Percentiles rank a stretch among this genome's conserved stretches.
Evolutionary conservation across 2,888 invertebrate species (phyloP).

Genomic region (Sphaerophoria taeniata): DNA sequence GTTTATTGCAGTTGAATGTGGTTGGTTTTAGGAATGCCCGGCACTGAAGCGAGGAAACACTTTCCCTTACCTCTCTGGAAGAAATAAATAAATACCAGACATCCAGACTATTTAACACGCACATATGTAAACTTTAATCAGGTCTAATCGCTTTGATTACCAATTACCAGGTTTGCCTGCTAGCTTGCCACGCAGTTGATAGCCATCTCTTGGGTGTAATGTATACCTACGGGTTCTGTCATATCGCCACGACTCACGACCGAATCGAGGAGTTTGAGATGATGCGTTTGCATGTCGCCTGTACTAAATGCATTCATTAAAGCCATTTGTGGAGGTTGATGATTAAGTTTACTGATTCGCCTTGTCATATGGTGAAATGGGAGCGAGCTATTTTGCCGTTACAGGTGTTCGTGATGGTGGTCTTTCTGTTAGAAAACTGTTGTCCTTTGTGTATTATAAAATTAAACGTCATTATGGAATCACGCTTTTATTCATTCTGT

Average conservation of each 20-base stretch:
- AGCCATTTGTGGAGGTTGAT: constrained; percentile 45
- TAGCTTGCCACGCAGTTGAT: background rate
- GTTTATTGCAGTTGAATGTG: constrained; percentile 37
- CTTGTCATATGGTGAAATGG: background rate
- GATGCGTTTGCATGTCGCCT: constrained; percentile 31
- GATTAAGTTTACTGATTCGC: constrained; percentile 51
- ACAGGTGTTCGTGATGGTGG: background rate
- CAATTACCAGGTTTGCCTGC: constrained; percentile 15
- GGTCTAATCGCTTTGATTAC: constrained; percentile 64
- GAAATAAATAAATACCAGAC: constrained; percentile 31
- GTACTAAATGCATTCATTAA: constrained; percentile 65
- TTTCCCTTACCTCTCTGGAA: constrained; percentile 5
- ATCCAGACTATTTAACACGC: constrained; percentile 2
- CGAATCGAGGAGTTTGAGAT: background rate
- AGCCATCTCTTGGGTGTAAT: background rate
- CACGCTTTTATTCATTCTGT: too few species aligned
- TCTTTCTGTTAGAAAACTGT: background rate
- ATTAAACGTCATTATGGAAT: too few species aligned
- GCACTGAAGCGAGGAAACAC: constrained; percentile 2
- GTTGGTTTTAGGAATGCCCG: constrained; percentile 8
- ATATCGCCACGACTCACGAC: constrained; percentile 1
- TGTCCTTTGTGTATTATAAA: too few species aligned
- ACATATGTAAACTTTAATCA: constrained; percentile 48
- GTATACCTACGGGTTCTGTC: background rate
- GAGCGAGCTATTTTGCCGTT: background rate